These are phyloP conservation scores for Monomorium pharaonis DNA, from an alignment of 1,140 invertebrate species.

Conservation along the genomic window DNA sequence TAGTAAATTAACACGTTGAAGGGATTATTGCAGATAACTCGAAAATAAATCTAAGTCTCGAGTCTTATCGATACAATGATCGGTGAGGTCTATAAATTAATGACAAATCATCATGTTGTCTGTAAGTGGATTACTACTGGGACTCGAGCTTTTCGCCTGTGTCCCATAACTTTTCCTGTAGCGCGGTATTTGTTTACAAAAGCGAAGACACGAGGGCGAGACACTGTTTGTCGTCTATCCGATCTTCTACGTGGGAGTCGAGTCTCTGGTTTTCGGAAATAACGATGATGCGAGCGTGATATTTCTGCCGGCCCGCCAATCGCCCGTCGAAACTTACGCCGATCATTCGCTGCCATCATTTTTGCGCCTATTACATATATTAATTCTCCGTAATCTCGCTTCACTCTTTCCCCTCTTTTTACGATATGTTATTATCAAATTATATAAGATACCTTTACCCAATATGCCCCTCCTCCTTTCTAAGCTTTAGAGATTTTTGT, in stretches of 20 bases:
- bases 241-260: constrained; percentile 58
- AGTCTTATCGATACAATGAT: not conserved
- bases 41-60: not conserved
- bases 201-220: constrained; percentile 10
- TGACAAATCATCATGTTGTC: not conserved
- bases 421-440: not conserved
- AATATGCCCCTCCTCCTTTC: too few relatives aligned
- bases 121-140: not conserved
- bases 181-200: constrained; percentile 49
- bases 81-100: not conserved
- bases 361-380: constrained; percentile 11
- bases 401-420: not conserved
- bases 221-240: constrained; percentile 68
- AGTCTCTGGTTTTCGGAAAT: constrained; percentile 69
- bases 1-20: not conserved
- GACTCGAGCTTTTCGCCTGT: not conserved
- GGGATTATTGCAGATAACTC: not conserved
- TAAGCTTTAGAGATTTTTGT: too few relatives aligned
- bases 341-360: constrained; percentile 37
- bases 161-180: not conserved
- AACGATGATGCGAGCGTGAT: constrained; percentile 71
- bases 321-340: constrained; percentile 51
- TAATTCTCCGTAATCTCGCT: not conserved
- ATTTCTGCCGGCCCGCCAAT: constrained; percentile 63
- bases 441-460: too few relatives aligned